Conservation (phyloP, 2,113 vertebrate species). For the Aegotheles bennettii region DNA sequence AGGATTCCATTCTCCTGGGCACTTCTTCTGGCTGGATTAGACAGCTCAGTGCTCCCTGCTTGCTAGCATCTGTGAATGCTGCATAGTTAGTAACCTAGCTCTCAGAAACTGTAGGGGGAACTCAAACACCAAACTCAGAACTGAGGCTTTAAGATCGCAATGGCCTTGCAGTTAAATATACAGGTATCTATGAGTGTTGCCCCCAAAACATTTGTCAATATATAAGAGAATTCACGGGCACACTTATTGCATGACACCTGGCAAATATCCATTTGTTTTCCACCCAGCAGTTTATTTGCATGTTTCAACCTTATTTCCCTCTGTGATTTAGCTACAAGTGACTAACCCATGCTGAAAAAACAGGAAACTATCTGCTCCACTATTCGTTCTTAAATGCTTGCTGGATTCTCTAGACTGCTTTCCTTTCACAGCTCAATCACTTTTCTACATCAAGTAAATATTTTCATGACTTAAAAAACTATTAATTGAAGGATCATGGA, state of each 20-base stretch:
- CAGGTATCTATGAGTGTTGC: background rate
- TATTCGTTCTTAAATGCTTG: background rate
- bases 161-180: background rate
- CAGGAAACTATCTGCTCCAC: background rate
- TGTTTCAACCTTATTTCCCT: background rate
- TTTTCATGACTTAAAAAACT: background rate
- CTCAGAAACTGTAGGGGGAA: background rate
- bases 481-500: background rate
- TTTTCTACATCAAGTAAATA: background rate
- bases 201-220: background rate
- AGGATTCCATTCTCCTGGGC: background rate
- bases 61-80: background rate
- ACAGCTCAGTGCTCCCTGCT: background rate
- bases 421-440: background rate
- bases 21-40: background rate
- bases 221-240: background rate
- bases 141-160: background rate
- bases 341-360: background rate
- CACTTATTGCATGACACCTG: background rate
- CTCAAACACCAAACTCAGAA: background rate
- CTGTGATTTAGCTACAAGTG: background rate
- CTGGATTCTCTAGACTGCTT: background rate
- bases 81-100: accelerated
- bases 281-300: background rate
- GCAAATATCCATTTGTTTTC: background rate